These are phyloP conservation scores for Erebia palarica DNA, from an alignment of 2,888 invertebrate species.

Conservation along the genomic window DNA sequence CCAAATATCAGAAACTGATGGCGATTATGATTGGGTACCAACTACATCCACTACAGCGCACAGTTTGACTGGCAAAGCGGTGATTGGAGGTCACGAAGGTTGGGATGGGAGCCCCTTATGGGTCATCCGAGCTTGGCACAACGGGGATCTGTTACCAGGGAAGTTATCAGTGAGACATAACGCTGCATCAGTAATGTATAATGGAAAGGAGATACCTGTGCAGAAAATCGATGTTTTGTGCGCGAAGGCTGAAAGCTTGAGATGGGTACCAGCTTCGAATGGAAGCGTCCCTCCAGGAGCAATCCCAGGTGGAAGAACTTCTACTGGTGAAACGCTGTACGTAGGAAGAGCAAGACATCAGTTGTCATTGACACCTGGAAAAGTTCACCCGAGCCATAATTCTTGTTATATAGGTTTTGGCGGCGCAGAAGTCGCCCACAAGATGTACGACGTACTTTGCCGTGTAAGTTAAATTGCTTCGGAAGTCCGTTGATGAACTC, in stretches of 20 bases:
- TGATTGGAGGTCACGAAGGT: slow-evolving; percentile 74
- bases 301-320: slow-evolving; percentile 77
- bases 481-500: slow-evolving; percentile 13
- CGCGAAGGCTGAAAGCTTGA: slow-evolving; percentile 60
- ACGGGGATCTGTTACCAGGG: slow-evolving; percentile 75
- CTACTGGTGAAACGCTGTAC: slow-evolving; percentile 75
- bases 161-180: slow-evolving; percentile 73
- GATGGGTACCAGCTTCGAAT: slow-evolving; percentile 80
- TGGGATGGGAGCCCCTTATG: slow-evolving; percentile 78
- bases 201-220: slow-evolving; percentile 70
- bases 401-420: slow-evolving; percentile 71
- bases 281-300: slow-evolving; percentile 81
- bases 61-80: slow-evolving; percentile 64
- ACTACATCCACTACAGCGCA: slow-evolving; percentile 65
- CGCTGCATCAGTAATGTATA: slow-evolving; percentile 65
- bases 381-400: slow-evolving; percentile 74
- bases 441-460: slow-evolving; percentile 73
- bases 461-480: slow-evolving; percentile 56
- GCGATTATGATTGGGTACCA: slow-evolving; percentile 72
- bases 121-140: slow-evolving; percentile 74
- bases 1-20: slow-evolving; percentile 63
- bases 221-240: slow-evolving; percentile 75
- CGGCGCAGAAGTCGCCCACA: slow-evolving; percentile 68
- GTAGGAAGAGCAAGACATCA: slow-evolving; percentile 82
- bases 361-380: slow-evolving; percentile 82